Base-by-base conservation (phyloP, 2,113 vertebrate genomes). In the Tetrax tetrax region DNA sequence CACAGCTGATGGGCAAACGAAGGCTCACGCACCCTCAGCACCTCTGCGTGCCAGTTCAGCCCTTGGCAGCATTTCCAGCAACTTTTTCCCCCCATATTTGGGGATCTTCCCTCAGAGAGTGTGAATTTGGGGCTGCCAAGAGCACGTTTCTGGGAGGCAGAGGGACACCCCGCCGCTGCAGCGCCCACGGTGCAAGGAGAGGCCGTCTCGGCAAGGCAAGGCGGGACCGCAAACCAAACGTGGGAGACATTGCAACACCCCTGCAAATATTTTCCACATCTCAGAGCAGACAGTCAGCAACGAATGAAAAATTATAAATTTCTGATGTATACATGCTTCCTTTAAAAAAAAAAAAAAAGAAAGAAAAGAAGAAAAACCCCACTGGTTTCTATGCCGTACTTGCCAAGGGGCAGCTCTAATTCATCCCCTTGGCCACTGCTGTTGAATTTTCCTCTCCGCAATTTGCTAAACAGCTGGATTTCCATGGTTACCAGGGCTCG, bases 391-490 rank as follows among this genome's bases (percentile, higher is more conserved):
- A 35, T 45, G 41, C 50, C 0, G 14, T 21, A 59, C 81, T 93
- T 89, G 91, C 90, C 93, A 95, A 82, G 82, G 74, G 33, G 35
- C 68, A 97, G 96, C 92, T 94, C 87, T 91, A 88, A 93, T 60
- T 92, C 89, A 88, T 79, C 71, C 56, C 76, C 57, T 96, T 95
- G 83, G 93, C 91, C 74, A 70, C 51, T 54, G 64, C 83, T 69
- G 87, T 68, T 83, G 80, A 63, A 72, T 86, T 97, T 96, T 95
- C 76, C 95, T 95, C 94, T 68, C 59, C 45, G 38, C 57, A 94
- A 91, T 97, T 97, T 97, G 75, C 93, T 97, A 96, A 98, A 97
- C 97, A 97, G 82, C 25, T 27, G 37, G 47, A 97, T 97, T 92
- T 23, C 94, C 96, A 97, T 98, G 96, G 97, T 92, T 96, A 98